A percentile compares a stretch with the other conserved stretches of the same genome.
Conservation (phyloP, 1,140 invertebrate genomes). For the Phenacoccus solenopsis region DNA sequence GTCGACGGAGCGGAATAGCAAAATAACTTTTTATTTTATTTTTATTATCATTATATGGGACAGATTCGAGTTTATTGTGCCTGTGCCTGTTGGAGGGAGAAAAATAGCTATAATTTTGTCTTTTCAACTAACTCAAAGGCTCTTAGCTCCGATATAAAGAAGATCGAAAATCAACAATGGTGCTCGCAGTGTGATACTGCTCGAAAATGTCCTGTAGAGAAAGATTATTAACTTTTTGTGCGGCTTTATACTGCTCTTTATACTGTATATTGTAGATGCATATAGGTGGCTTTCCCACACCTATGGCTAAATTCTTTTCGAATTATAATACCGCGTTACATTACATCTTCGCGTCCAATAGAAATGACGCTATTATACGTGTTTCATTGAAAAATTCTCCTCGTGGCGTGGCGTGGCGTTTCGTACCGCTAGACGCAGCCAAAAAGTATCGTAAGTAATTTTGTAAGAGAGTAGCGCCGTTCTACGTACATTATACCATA, state of each 20-base stretch:
- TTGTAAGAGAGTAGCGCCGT: too few species aligned
- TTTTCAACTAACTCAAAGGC: neutral
- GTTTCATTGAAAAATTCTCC: too few species aligned
- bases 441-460: too few species aligned
- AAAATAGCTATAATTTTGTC: slow-evolving; percentile 8
- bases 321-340: neutral
- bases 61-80: neutral
- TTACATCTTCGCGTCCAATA: neutral
- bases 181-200: neutral
- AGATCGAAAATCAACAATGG: slow-evolving; percentile 6
- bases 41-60: too few species aligned
- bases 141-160: neutral
- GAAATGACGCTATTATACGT: neutral
- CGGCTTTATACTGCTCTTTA: neutral
- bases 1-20: neutral
- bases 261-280: too few species aligned
- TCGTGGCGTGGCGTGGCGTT: too few species aligned
- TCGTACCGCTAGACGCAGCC: too few species aligned
- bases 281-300: neutral
- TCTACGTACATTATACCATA: too few species aligned
- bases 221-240: slow-evolving; percentile 12
- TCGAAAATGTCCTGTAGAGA: slow-evolving; percentile 5
- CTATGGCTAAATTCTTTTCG: slow-evolving; percentile 13
- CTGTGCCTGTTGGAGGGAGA: neutral
- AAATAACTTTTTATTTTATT: slow-evolving; percentile 4